Evolutionary conservation across 1,140 invertebrate genomes (phyloP).

Genomic region (Drosophila baimaii): DNA sequence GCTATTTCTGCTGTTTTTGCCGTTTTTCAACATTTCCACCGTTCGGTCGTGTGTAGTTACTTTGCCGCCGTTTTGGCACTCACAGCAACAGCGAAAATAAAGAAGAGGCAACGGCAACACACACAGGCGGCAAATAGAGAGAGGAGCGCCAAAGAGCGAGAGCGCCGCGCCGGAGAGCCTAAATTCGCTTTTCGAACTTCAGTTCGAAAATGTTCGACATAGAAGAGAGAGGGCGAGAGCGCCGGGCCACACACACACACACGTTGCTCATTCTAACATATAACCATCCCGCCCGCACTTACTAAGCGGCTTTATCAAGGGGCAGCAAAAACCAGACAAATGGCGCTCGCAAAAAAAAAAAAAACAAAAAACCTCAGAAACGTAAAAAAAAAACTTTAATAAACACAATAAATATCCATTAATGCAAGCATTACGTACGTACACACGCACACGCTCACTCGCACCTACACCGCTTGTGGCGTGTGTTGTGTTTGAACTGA

Average conservation of each 20-base stretch:
- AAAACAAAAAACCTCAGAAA: constrained; percentile 4
- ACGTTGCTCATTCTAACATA: constrained; percentile 14
- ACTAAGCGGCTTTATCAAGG: constrained; percentile 24
- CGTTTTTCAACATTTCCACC: constrained; percentile 39
- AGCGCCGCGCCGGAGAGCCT: constrained; percentile 2
- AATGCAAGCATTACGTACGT: constrained; percentile 24
- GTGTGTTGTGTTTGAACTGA: constrained; percentile 43
- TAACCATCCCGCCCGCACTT: constrained; percentile 55
- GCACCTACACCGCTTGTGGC: constrained; percentile 13
- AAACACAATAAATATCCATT: constrained; percentile 39
- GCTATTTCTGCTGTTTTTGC: constrained; percentile 44
- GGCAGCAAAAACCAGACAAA: constrained; percentile 31
- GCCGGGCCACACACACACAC: constrained; percentile 18
- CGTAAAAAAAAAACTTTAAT: constrained; percentile 16
- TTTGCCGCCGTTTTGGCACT: constrained; percentile 80
- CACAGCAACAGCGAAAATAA: constrained; percentile 67
- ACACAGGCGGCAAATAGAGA: constrained; percentile 40
- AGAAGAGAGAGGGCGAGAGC: constrained; percentile 15
- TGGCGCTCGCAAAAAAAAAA: constrained; percentile 31
- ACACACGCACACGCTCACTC: not conserved
- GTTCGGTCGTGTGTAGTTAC: constrained; percentile 65
- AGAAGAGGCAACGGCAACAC: constrained; percentile 36
- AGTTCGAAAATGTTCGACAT: constrained; percentile 63
- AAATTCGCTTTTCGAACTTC: constrained; percentile 66
- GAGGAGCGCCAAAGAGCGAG: constrained; percentile 23